Base-by-base conservation (phyloP, 2,888 invertebrate species). In the Pammene fasciana region DNA sequence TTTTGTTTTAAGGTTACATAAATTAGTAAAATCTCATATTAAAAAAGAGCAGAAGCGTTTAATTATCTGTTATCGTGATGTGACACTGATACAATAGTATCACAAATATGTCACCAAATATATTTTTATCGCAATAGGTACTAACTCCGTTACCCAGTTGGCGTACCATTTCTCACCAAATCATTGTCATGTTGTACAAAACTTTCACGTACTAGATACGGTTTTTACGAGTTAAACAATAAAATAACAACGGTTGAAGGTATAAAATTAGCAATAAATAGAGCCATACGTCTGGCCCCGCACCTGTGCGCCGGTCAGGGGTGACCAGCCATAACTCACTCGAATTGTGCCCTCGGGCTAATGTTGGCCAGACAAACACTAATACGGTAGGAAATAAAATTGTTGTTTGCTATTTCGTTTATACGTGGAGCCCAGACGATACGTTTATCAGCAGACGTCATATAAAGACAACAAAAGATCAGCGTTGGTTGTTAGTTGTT, bases 221-320 rank as follows among this genome's bases (percentile, higher is more conserved):
- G 62, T n/a, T 3, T 61, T 61, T 66, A 66, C 61, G 65, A 57
- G 43, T 13, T 38, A 11, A 61, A 72, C 70, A 73, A 83, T 84
- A 83, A 82, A 83, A 83, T 81, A 80, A 79, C 77, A 79, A 79
- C 76, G 78, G 75, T 76, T 82, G 79, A 82, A 82, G 82, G 72
- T 83, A 87, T 86, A 87, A 87, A 90, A 90, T 89, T 87, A 87
- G 86, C 86, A 83, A 90, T 90, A 90, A 90, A 90, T 90, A 86
- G 85, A 82, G 86, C 84, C 84, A 82, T 84, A 82, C 83, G 82
- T 81, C 73, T 79, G 79, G 68, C 77, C 77, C 73, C 78, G 83
- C 90, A 90, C 90, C 91, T 90, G 90, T 79, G 85, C 78, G 75
- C 79, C 74, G 80, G 79, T 80, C 81, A 80, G 83, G 87, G 86